Conservation (phyloP, 2,113 vertebrate species). For the Atlantisia rogersi region DNA sequence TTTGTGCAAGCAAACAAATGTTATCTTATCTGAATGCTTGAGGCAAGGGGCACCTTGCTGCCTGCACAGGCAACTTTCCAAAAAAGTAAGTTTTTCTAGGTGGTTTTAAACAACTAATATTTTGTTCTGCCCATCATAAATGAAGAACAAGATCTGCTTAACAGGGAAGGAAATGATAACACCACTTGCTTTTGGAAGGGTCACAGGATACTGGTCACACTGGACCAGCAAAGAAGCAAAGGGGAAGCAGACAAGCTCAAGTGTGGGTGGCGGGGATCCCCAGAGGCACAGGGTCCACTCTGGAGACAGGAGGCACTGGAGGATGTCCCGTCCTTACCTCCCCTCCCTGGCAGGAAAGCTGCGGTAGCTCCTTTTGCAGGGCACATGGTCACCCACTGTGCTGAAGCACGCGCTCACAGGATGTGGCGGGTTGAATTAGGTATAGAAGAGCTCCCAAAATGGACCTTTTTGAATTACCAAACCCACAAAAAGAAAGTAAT, state of each 20-base stretch:
- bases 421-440: not conserved
- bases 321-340: not conserved
- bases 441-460: not conserved
- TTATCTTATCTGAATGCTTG: not conserved
- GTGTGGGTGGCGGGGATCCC: not conserved
- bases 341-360: not conserved
- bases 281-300: not conserved
- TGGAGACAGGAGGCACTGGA: accelerated
- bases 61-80: not conserved
- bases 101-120: not conserved
- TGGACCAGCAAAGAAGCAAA: not conserved
- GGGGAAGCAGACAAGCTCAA: not conserved
- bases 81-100: not conserved
- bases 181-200: not conserved
- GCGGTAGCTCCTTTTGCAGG: not conserved
- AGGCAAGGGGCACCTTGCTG: not conserved
- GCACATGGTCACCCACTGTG: accelerated
- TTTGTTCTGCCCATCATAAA: not conserved
- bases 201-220: not conserved
- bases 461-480: not conserved
- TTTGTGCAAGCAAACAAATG: not conserved
- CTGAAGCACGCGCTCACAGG: not conserved
- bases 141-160: not conserved
- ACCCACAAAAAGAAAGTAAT: not conserved
- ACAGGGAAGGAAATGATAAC: not conserved